Percentiles rank a stretch among this genome's conserved stretches.
Conservation (phyloP, 2,797 vertebrate species). For the Acipenser ruthenus region DNA sequence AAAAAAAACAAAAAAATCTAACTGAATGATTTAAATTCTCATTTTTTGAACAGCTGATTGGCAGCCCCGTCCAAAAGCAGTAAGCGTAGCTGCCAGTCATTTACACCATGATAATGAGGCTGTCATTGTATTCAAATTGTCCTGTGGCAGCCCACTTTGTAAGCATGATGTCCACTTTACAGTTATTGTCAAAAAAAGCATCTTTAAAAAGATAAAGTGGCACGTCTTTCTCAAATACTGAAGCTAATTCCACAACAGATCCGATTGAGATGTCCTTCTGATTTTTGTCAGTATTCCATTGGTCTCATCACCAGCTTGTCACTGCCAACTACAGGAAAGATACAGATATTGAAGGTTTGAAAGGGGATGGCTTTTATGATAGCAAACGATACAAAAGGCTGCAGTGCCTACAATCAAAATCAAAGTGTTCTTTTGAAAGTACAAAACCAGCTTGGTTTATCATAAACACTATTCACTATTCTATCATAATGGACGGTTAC, state of each 20-base stretch:
- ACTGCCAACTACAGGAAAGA: too few species aligned
- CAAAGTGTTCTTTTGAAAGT: too few species aligned
- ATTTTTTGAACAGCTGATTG: slow-evolving; percentile 67
- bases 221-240: slow-evolving; percentile 59
- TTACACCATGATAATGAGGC: slow-evolving; percentile 76
- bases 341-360: too few species aligned
- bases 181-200: slow-evolving; percentile 66
- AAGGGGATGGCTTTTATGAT: too few species aligned
- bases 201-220: slow-evolving; percentile 68
- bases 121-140: slow-evolving; percentile 80
- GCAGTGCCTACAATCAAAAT: too few species aligned
- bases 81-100: slow-evolving; percentile 64
- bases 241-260: slow-evolving; percentile 63
- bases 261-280: slow-evolving; percentile 42
- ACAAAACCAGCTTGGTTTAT: too few species aligned
- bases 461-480: too few species aligned
- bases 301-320: too few species aligned
- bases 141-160: slow-evolving; percentile 68
- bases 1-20: too few species aligned
- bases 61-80: slow-evolving; percentile 66
- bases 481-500: too few species aligned
- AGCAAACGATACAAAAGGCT: too few species aligned
- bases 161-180: slow-evolving; percentile 67
- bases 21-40: slow-evolving; percentile 42
- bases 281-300: too few species aligned